Conservation (phyloP, 2,797 vertebrate genomes). For the Pristis pectinata region DNA sequence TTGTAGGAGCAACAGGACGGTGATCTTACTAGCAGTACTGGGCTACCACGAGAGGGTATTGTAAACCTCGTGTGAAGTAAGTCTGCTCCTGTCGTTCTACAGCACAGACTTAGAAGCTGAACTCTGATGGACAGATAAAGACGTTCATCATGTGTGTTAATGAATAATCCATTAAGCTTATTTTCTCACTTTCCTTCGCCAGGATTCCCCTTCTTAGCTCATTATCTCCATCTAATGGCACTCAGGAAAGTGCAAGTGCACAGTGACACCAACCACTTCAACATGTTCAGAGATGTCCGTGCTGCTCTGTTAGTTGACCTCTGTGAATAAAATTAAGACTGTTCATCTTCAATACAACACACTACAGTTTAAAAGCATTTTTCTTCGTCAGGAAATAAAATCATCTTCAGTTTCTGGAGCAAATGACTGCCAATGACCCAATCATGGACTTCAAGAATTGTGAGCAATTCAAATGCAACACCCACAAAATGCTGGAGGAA, state of each 20-base stretch:
- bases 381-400: background rate
- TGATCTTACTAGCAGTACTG: background rate
- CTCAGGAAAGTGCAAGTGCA: background rate
- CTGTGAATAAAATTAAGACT: background rate
- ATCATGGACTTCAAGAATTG: background rate
- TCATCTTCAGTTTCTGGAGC: background rate
- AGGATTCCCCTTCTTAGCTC: background rate
- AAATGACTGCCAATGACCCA: background rate
- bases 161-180: background rate
- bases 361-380: background rate
- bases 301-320: background rate
- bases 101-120: too few relatives aligned
- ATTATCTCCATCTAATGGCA: background rate
- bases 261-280: background rate
- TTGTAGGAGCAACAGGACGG: background rate
- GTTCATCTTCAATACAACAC: background rate
- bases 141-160: background rate
- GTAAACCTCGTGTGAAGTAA: background rate
- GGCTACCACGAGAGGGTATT: background rate
- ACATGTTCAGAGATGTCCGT: background rate
- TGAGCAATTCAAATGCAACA: background rate
- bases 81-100: background rate
- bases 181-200: background rate
- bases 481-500: too few relatives aligned
- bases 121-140: background rate